These are phyloP conservation scores for Physella acuta DNA, from an alignment of 1,140 invertebrate genomes.

Conservation along the genomic window DNA sequence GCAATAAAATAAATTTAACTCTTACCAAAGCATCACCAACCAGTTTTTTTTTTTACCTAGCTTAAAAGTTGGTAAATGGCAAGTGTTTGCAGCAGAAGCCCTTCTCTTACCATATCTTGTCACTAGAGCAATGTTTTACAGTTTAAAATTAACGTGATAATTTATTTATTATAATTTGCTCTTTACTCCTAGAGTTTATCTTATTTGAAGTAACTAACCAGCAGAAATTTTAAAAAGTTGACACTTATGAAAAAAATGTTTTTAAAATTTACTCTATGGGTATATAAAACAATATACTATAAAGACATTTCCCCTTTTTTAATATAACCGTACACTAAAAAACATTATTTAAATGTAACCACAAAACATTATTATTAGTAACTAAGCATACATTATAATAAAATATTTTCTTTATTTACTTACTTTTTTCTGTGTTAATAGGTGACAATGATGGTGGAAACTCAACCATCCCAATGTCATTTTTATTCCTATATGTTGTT, in stretches of 20 bases:
- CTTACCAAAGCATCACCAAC: no score
- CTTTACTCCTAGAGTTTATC: neutral
- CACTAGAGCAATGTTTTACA: no score
- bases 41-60: no score
- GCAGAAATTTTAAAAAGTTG: neutral
- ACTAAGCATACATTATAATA: no score
- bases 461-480: constrained; percentile 1
- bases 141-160: no score
- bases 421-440: neutral
- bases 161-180: neutral
- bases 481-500: neutral
- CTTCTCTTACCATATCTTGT: no score
- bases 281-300: neutral
- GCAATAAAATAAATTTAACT: no score
- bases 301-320: neutral
- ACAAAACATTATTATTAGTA: neutral
- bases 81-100: no score
- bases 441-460: constrained; percentile 2
- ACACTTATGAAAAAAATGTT: neutral
- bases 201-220: neutral
- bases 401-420: neutral
- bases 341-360: neutral
- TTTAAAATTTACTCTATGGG: neutral
- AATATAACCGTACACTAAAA: neutral
- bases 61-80: no score